These are phyloP conservation scores for cat (Felis catus) DNA, from an alignment of 2,113 vertebrate genomes.

Conservation along the genomic window DNA sequence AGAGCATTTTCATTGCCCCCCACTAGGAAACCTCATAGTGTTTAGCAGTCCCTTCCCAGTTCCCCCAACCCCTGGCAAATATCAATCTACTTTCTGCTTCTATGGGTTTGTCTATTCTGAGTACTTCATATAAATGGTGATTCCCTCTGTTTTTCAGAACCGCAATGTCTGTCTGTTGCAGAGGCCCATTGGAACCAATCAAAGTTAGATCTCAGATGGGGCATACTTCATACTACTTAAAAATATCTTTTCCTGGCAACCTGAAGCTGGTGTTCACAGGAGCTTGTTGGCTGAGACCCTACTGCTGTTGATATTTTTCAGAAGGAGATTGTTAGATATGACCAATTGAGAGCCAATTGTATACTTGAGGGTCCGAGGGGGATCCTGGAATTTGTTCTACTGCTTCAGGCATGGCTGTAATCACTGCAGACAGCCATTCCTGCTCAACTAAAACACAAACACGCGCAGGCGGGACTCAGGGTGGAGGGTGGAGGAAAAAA, in stretches of 20 bases:
- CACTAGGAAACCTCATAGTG: background rate
- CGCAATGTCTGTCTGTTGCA: background rate
- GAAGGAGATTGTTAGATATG: slow-evolving; percentile 10
- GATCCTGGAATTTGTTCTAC: slow-evolving; percentile 37
- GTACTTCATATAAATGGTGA: background rate
- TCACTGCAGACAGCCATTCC: slow-evolving; percentile 1
- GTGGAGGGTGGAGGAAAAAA: background rate
- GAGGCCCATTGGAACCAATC: background rate
- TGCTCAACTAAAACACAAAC: background rate
- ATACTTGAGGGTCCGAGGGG: background rate
- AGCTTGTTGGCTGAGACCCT: slow-evolving; percentile 16
- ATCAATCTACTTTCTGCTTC: background rate
- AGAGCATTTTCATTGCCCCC: background rate
- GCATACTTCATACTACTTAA: slow-evolving; percentile 5
- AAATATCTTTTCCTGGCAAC: slow-evolving; percentile 7
- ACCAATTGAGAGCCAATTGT: slow-evolving; percentile 42
- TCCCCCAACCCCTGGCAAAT: background rate
- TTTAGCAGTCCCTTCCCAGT: no score
- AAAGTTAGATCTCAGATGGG: slow-evolving; percentile 25
- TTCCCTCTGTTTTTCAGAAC: background rate
- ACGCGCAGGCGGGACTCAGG: background rate
- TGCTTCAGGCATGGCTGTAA: slow-evolving; percentile 6
- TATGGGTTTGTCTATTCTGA: background rate
- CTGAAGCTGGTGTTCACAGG: slow-evolving; percentile 12
- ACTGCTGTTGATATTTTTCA: slow-evolving; percentile 51